Base-by-base conservation (phyloP, 2,797 vertebrate species). In the Pogonophryne albipinna region DNA sequence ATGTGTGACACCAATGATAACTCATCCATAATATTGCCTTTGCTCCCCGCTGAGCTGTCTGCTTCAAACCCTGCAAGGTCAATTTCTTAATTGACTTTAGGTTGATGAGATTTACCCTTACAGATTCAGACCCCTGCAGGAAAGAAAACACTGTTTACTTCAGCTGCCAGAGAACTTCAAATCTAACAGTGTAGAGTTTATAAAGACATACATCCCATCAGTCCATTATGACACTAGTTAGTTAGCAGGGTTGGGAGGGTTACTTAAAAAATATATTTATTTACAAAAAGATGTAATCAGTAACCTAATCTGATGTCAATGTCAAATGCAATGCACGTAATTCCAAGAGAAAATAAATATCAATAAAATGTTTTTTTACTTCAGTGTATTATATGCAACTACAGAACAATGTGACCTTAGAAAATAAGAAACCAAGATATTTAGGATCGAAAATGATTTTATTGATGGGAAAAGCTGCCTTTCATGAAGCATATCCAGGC, bases 21-120 rank as follows among this genome's bases (percentile, higher is more conserved):
- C 49, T 66, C 58, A 79, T 79, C 79, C 63, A 65, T 74, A 71
- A 62, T 45, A 63, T 38, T 63, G 34, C 44, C 31, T 65, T 55
- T 55, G 3, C 65, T 66, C 55, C 44, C 57, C 23, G 59, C 57
- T 52, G 68, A 2, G 16, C 20, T 46, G 19, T 27, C 20, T 9
- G 44, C 38, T 27, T 41, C 59, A 61, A 13, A 51, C 12, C 10
- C 64, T 55, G n/a, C 19, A 19, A 76, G 61, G 62, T 68, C 66
- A 72, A 4, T 61, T 67, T 17, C 8, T 44, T 72, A 71, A 77
- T 65, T 27, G 34, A 34, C 34, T 66, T 53, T 9, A 19, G 46
- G 34, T 14, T 14, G 57, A 56, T 63, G 34, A 47, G 16, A 49
- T 23, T 34, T 55, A 27, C n/a, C 20, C n/a, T 19, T 8, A 11